Conservation (phyloP, 1,140 invertebrate genomes). For the Hetaerina americana region DNA sequence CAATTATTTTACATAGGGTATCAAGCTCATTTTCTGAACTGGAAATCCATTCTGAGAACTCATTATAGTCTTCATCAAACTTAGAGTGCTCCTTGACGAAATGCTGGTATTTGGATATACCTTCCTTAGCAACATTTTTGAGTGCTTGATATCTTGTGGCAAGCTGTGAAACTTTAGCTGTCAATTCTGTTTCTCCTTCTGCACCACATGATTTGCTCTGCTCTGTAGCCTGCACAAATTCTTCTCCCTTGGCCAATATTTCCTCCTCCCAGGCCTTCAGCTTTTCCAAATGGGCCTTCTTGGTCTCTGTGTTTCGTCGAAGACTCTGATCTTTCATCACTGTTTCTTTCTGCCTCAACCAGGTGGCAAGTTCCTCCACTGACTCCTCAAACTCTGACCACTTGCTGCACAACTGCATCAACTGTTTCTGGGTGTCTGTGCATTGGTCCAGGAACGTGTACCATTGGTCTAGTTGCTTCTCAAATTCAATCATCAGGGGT, state of each 20-base stretch:
- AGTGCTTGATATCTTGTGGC: slow-evolving; percentile 72
- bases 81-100: slow-evolving; percentile 72
- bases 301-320: slow-evolving; percentile 70
- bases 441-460: slow-evolving; percentile 60
- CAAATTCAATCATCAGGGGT: slow-evolving; percentile 55
- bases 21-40: slow-evolving; percentile 55
- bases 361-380: slow-evolving; percentile 60
- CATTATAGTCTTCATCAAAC: slow-evolving; percentile 65
- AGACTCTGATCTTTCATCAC: slow-evolving; percentile 80
- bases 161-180: slow-evolving; percentile 61
- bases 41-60: slow-evolving; percentile 62
- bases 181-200: slow-evolving; percentile 62
- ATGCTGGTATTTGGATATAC: slow-evolving; percentile 60
- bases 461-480: slow-evolving; percentile 56
- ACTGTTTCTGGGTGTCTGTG: slow-evolving; percentile 45
- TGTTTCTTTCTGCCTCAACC: slow-evolving; percentile 72
- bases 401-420: slow-evolving; percentile 54
- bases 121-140: slow-evolving; percentile 69
- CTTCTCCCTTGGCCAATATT: slow-evolving; percentile 51
- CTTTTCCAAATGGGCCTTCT: slow-evolving; percentile 65
- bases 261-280: slow-evolving; percentile 60
- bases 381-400: slow-evolving; percentile 68
- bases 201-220: slow-evolving; percentile 47
- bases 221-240: slow-evolving; percentile 55
- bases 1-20: slow-evolving; percentile 70